Conservation (phyloP, 2,888 invertebrate species). For the Palloptera scutellata region DNA sequence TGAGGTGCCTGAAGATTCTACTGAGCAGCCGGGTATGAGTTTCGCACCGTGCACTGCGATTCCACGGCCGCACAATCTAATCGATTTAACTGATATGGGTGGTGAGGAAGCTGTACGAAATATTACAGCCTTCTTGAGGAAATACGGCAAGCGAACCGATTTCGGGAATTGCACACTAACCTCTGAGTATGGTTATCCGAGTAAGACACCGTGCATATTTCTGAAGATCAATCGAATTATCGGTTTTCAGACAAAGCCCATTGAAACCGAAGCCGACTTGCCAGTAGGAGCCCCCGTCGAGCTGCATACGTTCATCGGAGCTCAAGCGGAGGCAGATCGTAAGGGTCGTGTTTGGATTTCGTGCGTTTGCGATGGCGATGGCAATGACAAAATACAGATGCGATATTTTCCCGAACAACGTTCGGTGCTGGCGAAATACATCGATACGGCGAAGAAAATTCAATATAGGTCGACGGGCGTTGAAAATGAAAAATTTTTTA, state of each 20-base stretch:
- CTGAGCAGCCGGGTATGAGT: slow-evolving; percentile 23
- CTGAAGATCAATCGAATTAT: slow-evolving; percentile 81
- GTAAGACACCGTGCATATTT: slow-evolving; percentile 78
- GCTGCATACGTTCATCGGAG: slow-evolving; percentile 65
- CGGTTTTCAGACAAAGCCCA: slow-evolving; percentile 74
- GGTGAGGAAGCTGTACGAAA: neutral
- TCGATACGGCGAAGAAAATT: neutral
- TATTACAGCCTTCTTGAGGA: slow-evolving; percentile 10
- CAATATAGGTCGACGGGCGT: slow-evolving; percentile 53
- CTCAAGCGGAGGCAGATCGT: slow-evolving; percentile 46
- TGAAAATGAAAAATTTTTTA: slow-evolving; percentile 68
- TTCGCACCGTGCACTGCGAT: neutral
- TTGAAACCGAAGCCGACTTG: slow-evolving; percentile 65
- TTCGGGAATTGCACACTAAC: slow-evolving; percentile 65
- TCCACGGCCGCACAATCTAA: neutral
- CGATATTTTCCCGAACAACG: slow-evolving; percentile 66
- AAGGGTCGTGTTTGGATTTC: slow-evolving; percentile 76
- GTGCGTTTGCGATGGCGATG: slow-evolving; percentile 76
- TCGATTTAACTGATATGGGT: neutral
- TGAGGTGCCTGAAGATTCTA: neutral
- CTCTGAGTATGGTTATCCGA: slow-evolving; percentile 72
- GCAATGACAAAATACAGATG: slow-evolving; percentile 73
- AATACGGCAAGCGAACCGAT: slow-evolving; percentile 5
- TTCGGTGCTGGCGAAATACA: slow-evolving; percentile 5
- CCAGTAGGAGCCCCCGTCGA: slow-evolving; percentile 69